Evolutionary conservation across 2,113 vertebrate genomes (phyloP), one percentile per base, ranked within the genome.

Genomic region (Progne subis): DNA sequence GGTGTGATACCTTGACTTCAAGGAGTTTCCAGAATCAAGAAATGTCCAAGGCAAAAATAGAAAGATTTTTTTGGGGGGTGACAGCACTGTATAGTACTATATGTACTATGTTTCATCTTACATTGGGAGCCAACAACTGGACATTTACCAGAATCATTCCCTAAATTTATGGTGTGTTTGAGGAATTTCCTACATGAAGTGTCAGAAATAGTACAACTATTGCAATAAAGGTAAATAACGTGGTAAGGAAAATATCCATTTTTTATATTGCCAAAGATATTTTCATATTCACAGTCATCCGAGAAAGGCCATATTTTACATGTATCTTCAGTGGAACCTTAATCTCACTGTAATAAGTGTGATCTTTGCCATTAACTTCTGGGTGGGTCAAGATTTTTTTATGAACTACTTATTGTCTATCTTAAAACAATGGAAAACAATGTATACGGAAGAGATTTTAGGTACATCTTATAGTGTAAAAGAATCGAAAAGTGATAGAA

Each of bases 121-220:
- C 9, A 19, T 5, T 85, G 65, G n/a, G 18, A 85, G 70, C 63
- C 67, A 97, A 49, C 39, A 89, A 82, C 32, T 47, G 46, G 34
- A 80, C 23, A 68, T 88, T 94, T 84, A 83, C 68, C 56, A 95
- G 52, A 88, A 74, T 34, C 24, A 57, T 87, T 87, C 43, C 61
- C 55, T 69, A 91, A 92, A 95, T 94, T 87, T 96, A 92, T 86
- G 84, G 23, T 82, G 49, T 60, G 46, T 75, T 91, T 90, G 69
- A 94, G 65, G 72, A 84, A 88, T 92, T 87, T 95, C 20, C 56
- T 86, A 74, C 41, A 41, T 14, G 23, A 79, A 94, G 65, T 82
- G 53, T 89, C 21, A 1, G 53, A 84, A 90, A 86, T 47, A 72
- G 49, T 67, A 69, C 64, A 93, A 92, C 90, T 90, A 94, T 60